These are phyloP conservation scores for Chironomus riparius DNA, from an alignment of 2,888 invertebrate genomes.

Conservation along the genomic window DNA sequence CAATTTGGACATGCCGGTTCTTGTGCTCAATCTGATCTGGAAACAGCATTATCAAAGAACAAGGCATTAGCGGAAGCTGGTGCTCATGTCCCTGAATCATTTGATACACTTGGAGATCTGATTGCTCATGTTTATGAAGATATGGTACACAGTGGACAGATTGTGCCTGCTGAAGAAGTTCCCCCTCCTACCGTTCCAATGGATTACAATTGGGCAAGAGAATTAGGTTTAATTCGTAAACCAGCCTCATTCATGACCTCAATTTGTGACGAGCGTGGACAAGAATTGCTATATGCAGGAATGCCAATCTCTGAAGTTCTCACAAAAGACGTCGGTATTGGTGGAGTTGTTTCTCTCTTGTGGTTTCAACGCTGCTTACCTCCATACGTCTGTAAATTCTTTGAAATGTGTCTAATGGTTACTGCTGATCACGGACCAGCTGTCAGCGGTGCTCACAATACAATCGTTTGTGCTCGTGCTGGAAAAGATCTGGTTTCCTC, in stretches of 20 bases:
- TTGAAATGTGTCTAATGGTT: slow-evolving; percentile 98
- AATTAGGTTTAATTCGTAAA: slow-evolving; percentile 94
- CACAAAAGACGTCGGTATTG: slow-evolving; percentile 91
- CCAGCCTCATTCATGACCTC: slow-evolving; percentile 99
- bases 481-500: slow-evolving; percentile 96
- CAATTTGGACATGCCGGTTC: slow-evolving; percentile 99
- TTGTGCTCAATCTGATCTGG: slow-evolving; percentile 86
- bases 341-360: slow-evolving; percentile 90
- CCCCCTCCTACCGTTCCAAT: slow-evolving; percentile 99
- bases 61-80: slow-evolving; percentile 71
- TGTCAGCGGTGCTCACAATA: slow-evolving; percentile 97
- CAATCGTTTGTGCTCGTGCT: slow-evolving; percentile 93
- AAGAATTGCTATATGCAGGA: slow-evolving; percentile 93
- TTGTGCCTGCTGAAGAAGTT: slow-evolving; percentile 81
- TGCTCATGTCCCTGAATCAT: slow-evolving; percentile 84
- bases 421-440: slow-evolving; percentile 99
- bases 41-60: slow-evolving; percentile 93
- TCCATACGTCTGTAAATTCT: slow-evolving; percentile 88
- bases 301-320: slow-evolving; percentile 81
- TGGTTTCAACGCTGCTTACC: slow-evolving; percentile 99
- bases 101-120: slow-evolving; percentile 79
- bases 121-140: slow-evolving; percentile 64
- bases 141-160: slow-evolving; percentile 70
- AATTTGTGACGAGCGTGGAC: slow-evolving; percentile 97
- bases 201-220: slow-evolving; percentile 97